Percentiles rank a stretch among this genome's conserved stretches.
Evolutionary conservation across 2,888 invertebrate species (phyloP).

Genomic region (Lepidocyrtoides sp.): DNA sequence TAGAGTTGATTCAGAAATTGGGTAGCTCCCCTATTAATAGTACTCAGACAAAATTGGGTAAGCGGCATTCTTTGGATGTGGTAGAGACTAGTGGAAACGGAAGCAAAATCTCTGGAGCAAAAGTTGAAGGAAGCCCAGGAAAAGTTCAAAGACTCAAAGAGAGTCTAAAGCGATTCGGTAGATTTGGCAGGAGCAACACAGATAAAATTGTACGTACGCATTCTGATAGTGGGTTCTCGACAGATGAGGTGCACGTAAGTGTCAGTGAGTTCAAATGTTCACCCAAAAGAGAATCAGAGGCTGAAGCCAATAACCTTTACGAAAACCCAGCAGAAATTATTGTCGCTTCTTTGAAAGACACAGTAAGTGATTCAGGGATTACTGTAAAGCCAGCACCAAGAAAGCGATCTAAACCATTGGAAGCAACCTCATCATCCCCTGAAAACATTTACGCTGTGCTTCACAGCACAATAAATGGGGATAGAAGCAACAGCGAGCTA

Average conservation of each 20-base stretch:
- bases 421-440: background rate
- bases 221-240: slow-evolving; percentile 71
- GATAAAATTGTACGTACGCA: slow-evolving; percentile 79
- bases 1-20: slow-evolving; percentile 68
- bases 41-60: slow-evolving; percentile 28
- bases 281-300: slow-evolving; percentile 17
- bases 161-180: slow-evolving; percentile 78
- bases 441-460: slow-evolving; percentile 72
- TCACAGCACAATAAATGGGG: background rate
- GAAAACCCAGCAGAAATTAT: slow-evolving; percentile 68
- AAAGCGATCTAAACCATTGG: slow-evolving; percentile 50
- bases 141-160: slow-evolving; percentile 82
- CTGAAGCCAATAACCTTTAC: slow-evolving; percentile 6
- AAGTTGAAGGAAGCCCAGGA: slow-evolving; percentile 79
- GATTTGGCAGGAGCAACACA: slow-evolving; percentile 80
- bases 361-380: slow-evolving; percentile 58
- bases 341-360: slow-evolving; percentile 54
- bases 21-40: slow-evolving; percentile 3
- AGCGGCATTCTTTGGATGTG: slow-evolving; percentile 71
- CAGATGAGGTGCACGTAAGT: slow-evolving; percentile 35
- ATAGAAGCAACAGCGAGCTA: slow-evolving; percentile 33
- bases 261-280: slow-evolving; percentile 28
- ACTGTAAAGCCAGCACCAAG: slow-evolving; percentile 73
- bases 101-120: slow-evolving; percentile 58
- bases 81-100: slow-evolving; percentile 25